Conservation (phyloP, 2,888 invertebrate genomes). For the Amphipoea oculea region DNA sequence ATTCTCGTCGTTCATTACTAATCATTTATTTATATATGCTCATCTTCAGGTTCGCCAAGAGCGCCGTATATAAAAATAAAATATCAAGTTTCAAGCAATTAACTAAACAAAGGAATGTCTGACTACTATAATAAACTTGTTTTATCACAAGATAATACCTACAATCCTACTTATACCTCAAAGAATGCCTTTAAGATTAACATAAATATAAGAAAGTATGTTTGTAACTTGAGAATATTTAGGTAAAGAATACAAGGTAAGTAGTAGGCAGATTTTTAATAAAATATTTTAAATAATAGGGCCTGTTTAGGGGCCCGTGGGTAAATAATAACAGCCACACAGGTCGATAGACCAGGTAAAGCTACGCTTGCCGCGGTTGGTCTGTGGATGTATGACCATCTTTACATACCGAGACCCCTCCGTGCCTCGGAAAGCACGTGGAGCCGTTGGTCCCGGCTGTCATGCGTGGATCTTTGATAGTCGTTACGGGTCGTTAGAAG, state of each 20-base stretch:
- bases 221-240: conserved; percentile 17
- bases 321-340: too few relatives aligned
- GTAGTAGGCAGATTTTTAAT: not conserved
- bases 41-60: not conserved
- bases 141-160: conserved; percentile 29
- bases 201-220: conserved; percentile 46
- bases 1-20: too few relatives aligned
- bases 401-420: too few relatives aligned
- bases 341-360: too few relatives aligned
- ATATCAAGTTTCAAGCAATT: conserved; percentile 49
- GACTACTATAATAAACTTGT: conserved; percentile 41
- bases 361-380: too few relatives aligned
- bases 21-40: not conserved
- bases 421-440: too few relatives aligned
- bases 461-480: too few relatives aligned
- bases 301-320: too few relatives aligned
- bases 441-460: too few relatives aligned
- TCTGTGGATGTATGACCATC: too few relatives aligned
- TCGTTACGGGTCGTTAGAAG: too few relatives aligned
- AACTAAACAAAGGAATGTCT: conserved; percentile 57
- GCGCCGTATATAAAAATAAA: not conserved
- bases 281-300: not conserved
- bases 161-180: not conserved
- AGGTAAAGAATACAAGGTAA: not conserved
- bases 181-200: conserved; percentile 40